Evolutionary conservation across 2,113 vertebrate genomes (phyloP).

Genomic region (Heterotilapia buettikoferi): DNA sequence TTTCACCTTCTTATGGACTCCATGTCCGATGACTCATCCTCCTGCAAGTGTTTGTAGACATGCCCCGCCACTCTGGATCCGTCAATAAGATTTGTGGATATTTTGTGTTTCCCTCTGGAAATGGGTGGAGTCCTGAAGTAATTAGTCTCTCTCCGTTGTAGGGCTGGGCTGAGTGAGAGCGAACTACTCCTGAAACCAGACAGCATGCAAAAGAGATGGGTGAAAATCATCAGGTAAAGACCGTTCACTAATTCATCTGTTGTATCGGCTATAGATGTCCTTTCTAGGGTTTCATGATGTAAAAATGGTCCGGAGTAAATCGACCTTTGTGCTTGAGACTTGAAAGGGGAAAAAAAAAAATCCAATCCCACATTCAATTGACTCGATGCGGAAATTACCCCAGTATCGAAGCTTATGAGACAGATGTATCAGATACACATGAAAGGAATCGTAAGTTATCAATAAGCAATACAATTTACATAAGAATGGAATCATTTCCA

Average conservation of each 20-base stretch:
- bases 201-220: not conserved
- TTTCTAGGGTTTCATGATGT: not conserved
- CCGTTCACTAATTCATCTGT: not conserved
- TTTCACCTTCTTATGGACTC: slow-evolving; percentile 83
- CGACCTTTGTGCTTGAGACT: not conserved
- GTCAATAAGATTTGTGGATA: slow-evolving; percentile 66
- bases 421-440: not conserved
- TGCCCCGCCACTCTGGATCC: slow-evolving; percentile 69
- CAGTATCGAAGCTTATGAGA: not conserved
- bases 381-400: not conserved
- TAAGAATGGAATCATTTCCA: not conserved
- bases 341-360: not conserved
- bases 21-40: slow-evolving; percentile 81
- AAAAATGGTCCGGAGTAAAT: not conserved
- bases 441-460: not conserved
- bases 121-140: slow-evolving; percentile 84
- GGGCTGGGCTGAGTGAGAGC: slow-evolving; percentile 83
- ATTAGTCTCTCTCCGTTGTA: slow-evolving; percentile 75
- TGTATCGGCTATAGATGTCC: not conserved
- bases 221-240: not conserved
- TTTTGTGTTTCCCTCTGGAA: slow-evolving; percentile 78
- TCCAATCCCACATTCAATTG: not conserved
- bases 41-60: slow-evolving; percentile 88
- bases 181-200: slow-evolving; percentile 79
- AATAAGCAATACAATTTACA: not conserved